phyloP scores from a whole-genome alignment of 2,113 vertebrate genomes.

The Heliornis fulica region DNA sequence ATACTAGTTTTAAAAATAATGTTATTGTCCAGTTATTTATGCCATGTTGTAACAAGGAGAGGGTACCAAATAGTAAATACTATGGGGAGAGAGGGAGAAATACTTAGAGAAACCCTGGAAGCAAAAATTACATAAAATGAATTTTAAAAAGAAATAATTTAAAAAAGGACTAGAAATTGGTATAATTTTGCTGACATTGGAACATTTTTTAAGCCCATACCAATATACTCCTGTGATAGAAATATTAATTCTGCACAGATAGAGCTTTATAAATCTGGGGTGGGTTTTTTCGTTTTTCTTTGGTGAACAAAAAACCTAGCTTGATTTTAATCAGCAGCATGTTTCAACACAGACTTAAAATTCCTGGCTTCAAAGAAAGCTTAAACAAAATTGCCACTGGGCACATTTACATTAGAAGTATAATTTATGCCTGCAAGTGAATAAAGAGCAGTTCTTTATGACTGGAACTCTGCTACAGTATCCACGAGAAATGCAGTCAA shows the following conservation, averaged over 20 bases:
- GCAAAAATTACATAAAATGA: background rate
- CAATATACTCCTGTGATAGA: background rate
- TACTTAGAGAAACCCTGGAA: background rate
- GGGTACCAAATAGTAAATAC: background rate
- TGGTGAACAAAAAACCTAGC: slow-evolving; percentile 13
- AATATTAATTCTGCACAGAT: background rate
- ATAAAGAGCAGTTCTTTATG: slow-evolving; percentile 52
- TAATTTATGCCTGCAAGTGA: slow-evolving; percentile 52
- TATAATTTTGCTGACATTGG: background rate
- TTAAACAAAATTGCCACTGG: slow-evolving; percentile 19
- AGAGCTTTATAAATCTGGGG: background rate
- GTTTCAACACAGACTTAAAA: slow-evolving; percentile 41
- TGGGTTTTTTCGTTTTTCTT: background rate
- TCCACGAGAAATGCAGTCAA: background rate
- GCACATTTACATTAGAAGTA: slow-evolving; percentile 36
- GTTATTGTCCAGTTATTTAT: background rate
- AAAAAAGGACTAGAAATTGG: background rate
- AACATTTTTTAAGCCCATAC: background rate
- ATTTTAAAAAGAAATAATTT: background rate
- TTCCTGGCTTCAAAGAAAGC: slow-evolving; percentile 34
- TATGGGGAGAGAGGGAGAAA: background rate
- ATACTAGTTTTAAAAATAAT: background rate
- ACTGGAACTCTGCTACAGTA: slow-evolving; percentile 61
- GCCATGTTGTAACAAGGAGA: background rate
- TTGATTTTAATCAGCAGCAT: slow-evolving; percentile 24